phyloP scores from a whole-genome alignment of 1,140 invertebrate genomes.

The Eriosoma lanigerum region DNA sequence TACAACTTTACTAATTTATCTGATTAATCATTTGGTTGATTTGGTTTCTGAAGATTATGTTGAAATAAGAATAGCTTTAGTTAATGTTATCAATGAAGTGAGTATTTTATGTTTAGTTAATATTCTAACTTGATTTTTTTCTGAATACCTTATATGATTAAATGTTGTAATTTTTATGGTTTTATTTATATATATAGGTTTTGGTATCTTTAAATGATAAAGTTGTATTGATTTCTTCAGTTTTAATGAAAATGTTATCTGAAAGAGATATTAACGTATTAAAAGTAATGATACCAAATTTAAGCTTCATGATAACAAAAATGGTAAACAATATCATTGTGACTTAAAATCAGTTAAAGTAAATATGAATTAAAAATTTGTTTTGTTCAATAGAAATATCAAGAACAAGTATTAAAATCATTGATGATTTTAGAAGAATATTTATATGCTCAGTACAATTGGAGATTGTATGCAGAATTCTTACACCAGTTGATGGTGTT shows the following conservation, averaged over 20 bases:
- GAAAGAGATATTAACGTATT: conserved; percentile 42
- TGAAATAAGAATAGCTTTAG: conserved; percentile 24
- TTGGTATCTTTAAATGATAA: conserved; percentile 31
- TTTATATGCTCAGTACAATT: conserved; percentile 23
- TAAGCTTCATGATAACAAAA: conserved; percentile 47
- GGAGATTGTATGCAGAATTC: conserved; percentile 42
- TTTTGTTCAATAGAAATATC: conserved; percentile 35
- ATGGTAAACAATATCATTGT: conserved; percentile 20
- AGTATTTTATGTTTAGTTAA: background rate
- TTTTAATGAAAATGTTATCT: conserved; percentile 37
- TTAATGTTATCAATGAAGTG: conserved; percentile 33
- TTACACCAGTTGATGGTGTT: conserved; percentile 42
- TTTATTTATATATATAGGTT: background rate
- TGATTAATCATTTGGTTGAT: conserved; percentile 42
- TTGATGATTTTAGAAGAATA: conserved; percentile 44
- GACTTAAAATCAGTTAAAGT: background rate
- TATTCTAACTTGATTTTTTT: background rate
- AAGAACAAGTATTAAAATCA: conserved; percentile 50
- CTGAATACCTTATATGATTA: background rate
- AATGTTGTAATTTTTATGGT: background rate
- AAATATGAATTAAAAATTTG: background rate
- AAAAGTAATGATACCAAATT: conserved; percentile 40
- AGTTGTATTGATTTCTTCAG: conserved; percentile 43
- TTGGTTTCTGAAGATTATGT: conserved; percentile 19
- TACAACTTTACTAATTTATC: conserved; percentile 39